phyloP scores from a whole-genome alignment of 2,797 vertebrate genomes.

The Columba guinea region DNA sequence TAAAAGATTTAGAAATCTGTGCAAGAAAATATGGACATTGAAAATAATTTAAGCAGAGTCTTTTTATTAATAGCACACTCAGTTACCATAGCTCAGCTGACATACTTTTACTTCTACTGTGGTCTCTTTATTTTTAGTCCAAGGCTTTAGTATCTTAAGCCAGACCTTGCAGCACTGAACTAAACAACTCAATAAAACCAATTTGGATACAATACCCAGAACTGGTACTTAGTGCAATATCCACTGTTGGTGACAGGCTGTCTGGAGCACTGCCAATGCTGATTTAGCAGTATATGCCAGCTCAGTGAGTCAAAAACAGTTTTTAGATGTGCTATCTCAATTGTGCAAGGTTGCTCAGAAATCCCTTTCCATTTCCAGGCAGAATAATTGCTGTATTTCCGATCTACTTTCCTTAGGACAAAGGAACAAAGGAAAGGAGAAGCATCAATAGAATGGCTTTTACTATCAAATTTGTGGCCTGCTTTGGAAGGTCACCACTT shows the following conservation, averaged over 20 bases:
- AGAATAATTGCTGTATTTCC: conserved; percentile 75
- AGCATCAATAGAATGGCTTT: conserved; percentile 59
- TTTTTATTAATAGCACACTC: conserved; percentile 50
- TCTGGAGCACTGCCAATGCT: conserved; percentile 77
- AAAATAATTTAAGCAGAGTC: background rate
- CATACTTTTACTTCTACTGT: conserved; percentile 6
- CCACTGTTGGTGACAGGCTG: conserved; percentile 78
- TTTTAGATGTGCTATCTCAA: conserved; percentile 74
- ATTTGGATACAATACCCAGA: conserved; percentile 75
- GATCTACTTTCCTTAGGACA: conserved; percentile 63
- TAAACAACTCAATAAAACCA: conserved; percentile 55
- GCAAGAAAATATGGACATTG: background rate
- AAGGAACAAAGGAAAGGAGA: conserved; percentile 65
- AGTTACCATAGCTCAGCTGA: conserved; percentile 45
- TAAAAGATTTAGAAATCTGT: background rate
- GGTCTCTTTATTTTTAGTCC: conserved; percentile 52
- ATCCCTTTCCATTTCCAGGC: conserved; percentile 71
- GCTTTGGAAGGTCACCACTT: conserved; percentile 62
- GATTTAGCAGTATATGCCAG: conserved; percentile 79
- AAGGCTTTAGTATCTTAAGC: conserved; percentile 53
- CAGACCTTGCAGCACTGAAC: conserved; percentile 47
- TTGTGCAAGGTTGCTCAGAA: conserved; percentile 75
- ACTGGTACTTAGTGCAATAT: conserved; percentile 76
- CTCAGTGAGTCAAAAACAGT: conserved; percentile 79
- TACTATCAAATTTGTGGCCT: conserved; percentile 59